Conservation (phyloP, 2,113 vertebrate species). For the Mobula birostris region DNA sequence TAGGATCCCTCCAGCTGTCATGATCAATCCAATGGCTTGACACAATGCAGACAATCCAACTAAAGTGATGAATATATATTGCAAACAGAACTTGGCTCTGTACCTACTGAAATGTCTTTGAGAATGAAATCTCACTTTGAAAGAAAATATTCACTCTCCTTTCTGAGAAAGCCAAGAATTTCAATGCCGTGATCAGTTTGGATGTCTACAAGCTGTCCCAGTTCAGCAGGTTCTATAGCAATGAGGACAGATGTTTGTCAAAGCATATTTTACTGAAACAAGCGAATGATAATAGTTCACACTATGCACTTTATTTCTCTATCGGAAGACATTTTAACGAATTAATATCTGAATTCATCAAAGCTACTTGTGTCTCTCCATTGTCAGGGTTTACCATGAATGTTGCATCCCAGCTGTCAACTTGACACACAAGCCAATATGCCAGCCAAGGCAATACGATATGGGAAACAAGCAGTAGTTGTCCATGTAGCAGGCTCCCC, state of each 20-base stretch:
- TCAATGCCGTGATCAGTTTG: neutral
- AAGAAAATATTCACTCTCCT: neutral
- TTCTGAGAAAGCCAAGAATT: neutral
- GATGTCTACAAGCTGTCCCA: neutral
- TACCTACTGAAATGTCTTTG: neutral
- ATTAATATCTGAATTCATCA: neutral
- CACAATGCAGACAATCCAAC: constrained; percentile 22
- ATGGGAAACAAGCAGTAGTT: no score
- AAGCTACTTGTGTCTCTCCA: neutral
- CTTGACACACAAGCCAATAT: no score
- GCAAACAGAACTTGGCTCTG: neutral
- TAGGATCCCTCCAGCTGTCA: neutral
- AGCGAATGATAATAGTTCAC: neutral
- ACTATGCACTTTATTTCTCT: neutral
- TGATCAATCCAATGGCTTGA: neutral
- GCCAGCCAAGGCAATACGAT: no score
- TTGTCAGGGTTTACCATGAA: no score
- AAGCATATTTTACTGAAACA: neutral
- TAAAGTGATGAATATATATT: neutral
- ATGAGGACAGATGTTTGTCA: neutral
- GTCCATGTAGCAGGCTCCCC: no score
- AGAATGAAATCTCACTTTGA: neutral
- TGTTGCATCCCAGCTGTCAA: no score
- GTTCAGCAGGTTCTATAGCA: neutral
- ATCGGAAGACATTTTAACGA: neutral